Evolutionary conservation across 2,113 vertebrate genomes (phyloP).

Genomic region (Sinosuthora webbiana): DNA sequence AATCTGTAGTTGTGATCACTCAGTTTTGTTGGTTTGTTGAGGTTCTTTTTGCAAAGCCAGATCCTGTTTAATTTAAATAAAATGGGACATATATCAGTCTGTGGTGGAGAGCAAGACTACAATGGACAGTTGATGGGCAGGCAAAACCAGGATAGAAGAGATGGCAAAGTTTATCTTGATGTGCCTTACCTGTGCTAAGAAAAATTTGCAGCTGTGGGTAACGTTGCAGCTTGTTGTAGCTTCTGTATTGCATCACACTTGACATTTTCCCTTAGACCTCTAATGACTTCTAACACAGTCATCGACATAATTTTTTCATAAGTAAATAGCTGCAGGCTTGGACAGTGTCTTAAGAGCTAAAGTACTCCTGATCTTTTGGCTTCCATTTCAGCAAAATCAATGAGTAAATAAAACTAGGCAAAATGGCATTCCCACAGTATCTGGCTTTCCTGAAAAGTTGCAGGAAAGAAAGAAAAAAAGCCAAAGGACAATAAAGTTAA

Average conservation of each 20-base stretch:
- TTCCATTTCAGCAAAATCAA: slow-evolving; percentile 1
- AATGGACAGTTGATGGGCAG: background rate
- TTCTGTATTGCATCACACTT: background rate
- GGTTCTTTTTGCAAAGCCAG: background rate
- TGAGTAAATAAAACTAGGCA: background rate
- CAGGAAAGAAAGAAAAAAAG: background rate
- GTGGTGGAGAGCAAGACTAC: background rate
- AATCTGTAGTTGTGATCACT: background rate
- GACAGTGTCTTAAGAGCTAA: background rate
- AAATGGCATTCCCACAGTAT: background rate
- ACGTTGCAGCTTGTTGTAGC: background rate
- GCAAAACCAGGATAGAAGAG: background rate
- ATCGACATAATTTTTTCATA: background rate
- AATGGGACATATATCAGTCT: background rate
- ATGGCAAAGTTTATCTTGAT: background rate
- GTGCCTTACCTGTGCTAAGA: background rate
- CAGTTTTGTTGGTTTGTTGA: background rate
- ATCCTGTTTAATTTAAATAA: background rate
- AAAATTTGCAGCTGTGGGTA: background rate
- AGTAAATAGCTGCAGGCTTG: slow-evolving; percentile 27
- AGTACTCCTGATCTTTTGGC: background rate
- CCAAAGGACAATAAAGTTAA: background rate
- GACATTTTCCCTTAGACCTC: background rate
- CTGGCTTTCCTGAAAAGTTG: background rate
- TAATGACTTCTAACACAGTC: background rate